Conservation (phyloP, 2,113 vertebrate genomes). For the Pelvicachromis taeniatus region DNA sequence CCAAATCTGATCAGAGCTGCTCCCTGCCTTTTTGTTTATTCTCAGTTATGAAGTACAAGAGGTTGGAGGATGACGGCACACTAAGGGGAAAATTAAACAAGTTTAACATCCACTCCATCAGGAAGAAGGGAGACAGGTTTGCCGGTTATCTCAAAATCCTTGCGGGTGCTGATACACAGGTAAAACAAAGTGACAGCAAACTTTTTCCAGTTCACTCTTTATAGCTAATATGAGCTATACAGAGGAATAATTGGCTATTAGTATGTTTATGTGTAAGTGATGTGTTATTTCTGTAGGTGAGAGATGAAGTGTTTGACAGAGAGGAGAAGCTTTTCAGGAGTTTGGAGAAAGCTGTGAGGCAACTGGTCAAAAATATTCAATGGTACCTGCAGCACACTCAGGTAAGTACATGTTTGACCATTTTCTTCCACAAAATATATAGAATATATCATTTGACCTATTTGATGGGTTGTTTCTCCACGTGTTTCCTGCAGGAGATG, state of each 20-base stretch:
- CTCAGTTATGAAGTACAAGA: constrained; percentile 94
- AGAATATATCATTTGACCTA: neutral
- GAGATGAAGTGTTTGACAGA: constrained; percentile 86
- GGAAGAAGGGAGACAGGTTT: constrained; percentile 94
- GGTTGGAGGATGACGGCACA: constrained; percentile 87
- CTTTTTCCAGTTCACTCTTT: neutral
- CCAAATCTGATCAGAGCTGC: neutral
- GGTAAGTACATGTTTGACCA: constrained; percentile 59
- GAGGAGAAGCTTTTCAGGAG: constrained; percentile 90
- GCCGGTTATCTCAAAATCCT: constrained; percentile 92
- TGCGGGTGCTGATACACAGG: constrained; percentile 90
- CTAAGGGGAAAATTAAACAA: constrained; percentile 88
- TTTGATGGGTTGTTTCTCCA: neutral
- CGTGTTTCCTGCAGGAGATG: constrained; percentile 77
- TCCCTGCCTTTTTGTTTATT: neutral
- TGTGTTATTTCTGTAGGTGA: constrained; percentile 77
- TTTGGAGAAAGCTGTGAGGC: constrained; percentile 88
- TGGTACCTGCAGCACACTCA: constrained; percentile 79
- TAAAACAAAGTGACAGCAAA: constrained; percentile 36
- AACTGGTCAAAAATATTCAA: constrained; percentile 82
- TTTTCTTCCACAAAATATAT: neutral
- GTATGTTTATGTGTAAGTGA: neutral
- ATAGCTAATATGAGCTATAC: neutral
- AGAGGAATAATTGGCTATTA: neutral
- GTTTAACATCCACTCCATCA: constrained; percentile 93